Conservation (phyloP, 2,113 vertebrate species). For the Motacilla tschutschensis region DNA sequence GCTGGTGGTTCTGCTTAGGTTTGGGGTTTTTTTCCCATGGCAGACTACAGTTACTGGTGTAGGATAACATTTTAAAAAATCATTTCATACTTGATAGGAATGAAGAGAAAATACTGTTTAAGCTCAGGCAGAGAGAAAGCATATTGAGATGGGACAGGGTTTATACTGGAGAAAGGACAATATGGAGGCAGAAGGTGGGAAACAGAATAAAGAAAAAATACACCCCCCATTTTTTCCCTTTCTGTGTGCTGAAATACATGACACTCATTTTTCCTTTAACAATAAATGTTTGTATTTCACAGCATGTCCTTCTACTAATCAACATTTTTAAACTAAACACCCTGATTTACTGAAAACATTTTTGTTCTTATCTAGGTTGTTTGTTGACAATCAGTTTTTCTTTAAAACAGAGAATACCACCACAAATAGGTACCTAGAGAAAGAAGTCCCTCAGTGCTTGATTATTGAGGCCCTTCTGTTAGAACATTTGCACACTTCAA, state of each 20-base stretch:
- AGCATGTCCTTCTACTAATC: neutral
- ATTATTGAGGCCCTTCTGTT: neutral
- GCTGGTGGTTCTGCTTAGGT: neutral
- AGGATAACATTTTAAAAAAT: neutral
- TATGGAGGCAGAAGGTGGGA: neutral
- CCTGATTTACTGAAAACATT: neutral
- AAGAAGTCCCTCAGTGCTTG: neutral
- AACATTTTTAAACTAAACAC: neutral
- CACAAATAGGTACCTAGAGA: neutral
- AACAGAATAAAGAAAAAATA: neutral
- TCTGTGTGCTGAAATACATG: neutral
- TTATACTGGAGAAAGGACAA: neutral
- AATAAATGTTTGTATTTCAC: neutral
- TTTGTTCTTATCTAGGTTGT: neutral
- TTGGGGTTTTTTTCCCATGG: neutral
- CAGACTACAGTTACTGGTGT: neutral
- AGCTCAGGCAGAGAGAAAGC: neutral
- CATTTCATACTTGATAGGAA: neutral
- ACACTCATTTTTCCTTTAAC: neutral
- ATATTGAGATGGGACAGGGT: neutral
- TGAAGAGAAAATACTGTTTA: neutral
- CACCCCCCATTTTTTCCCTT: neutral
- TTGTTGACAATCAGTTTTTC: neutral
- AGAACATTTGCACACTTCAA: neutral
- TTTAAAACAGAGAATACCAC: neutral